Evolutionary conservation across 2,113 vertebrate species (phyloP).

Genomic region (Aptenodytes forsteri): DNA sequence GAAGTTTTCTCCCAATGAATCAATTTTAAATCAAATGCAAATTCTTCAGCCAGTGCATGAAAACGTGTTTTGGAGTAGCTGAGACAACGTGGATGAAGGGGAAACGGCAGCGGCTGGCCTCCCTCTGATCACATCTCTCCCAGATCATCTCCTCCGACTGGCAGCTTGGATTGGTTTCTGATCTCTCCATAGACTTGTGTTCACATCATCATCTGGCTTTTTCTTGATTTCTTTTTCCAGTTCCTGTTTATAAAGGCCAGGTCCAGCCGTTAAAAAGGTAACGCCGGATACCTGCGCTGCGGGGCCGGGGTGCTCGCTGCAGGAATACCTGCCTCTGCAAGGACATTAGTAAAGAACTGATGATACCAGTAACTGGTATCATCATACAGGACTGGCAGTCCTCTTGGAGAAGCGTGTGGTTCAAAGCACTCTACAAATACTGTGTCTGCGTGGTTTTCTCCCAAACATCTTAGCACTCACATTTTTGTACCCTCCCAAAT

Average conservation of each 20-base stretch:
- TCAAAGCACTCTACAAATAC: not conserved
- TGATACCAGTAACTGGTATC: no score
- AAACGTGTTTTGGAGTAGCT: not conserved
- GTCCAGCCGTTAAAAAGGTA: not conserved
- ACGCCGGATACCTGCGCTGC: not conserved
- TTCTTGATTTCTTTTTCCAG: not conserved
- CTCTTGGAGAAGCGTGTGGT: not conserved
- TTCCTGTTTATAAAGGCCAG: not conserved
- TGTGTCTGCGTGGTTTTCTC: not conserved
- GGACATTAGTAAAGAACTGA: not conserved
- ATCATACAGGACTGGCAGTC: no score
- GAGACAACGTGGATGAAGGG: not conserved
- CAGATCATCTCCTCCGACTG: not conserved
- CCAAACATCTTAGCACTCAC: not conserved
- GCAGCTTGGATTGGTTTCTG: not conserved
- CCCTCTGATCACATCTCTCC: not conserved
- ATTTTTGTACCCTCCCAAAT: not conserved
- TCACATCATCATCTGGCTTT: not conserved
- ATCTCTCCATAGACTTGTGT: not conserved
- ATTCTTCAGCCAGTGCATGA: not conserved
- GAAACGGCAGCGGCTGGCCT: rapidly evolving
- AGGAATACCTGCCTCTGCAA: not conserved
- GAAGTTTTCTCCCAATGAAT: not conserved
- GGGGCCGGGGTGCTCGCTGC: rapidly evolving
- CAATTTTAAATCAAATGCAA: not conserved